Evolutionary conservation across 2,888 invertebrate genomes (phyloP).

Genomic region (Stegana nigrithorax): DNA sequence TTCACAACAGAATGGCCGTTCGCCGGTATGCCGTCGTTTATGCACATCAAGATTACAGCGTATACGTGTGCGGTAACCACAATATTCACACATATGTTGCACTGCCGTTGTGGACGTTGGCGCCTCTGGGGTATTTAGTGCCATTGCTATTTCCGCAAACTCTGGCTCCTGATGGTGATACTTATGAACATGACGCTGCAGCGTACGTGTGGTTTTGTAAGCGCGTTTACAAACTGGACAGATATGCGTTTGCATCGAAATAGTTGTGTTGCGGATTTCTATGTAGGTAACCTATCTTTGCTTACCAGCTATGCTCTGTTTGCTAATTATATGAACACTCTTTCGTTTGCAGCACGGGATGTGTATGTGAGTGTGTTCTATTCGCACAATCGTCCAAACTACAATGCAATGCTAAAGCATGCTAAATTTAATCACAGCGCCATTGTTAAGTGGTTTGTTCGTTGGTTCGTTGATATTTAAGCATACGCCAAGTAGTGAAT

Average conservation of each 20-base stretch:
- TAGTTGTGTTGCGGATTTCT: background rate
- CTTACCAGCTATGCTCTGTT: background rate
- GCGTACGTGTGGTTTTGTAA: background rate
- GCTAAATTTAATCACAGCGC: slow-evolving; percentile 53
- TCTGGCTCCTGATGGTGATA: too few relatives aligned
- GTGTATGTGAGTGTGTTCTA: too few relatives aligned
- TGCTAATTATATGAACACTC: too few relatives aligned
- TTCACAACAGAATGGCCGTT: slow-evolving; percentile 44
- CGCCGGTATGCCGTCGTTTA: slow-evolving; percentile 47
- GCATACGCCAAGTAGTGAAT: slow-evolving; percentile 28
- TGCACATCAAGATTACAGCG: slow-evolving; percentile 46
- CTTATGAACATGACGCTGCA: too few relatives aligned
- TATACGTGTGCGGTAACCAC: slow-evolving; percentile 48
- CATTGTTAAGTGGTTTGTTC: slow-evolving; percentile 41
- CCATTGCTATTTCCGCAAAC: too few relatives aligned
- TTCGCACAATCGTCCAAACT: background rate
- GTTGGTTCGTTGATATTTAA: slow-evolving; percentile 13
- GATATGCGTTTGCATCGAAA: background rate
- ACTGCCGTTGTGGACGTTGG: slow-evolving; percentile 16
- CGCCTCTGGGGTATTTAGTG: too few relatives aligned
- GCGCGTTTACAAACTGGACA: background rate
- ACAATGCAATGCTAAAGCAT: slow-evolving; percentile 1
- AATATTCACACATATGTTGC: slow-evolving; percentile 52
- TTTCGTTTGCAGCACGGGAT: too few relatives aligned
- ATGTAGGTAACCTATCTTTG: background rate